Evolutionary conservation across 2,797 vertebrate genomes (phyloP).

Genomic region (Neosalanx taihuensis): DNA sequence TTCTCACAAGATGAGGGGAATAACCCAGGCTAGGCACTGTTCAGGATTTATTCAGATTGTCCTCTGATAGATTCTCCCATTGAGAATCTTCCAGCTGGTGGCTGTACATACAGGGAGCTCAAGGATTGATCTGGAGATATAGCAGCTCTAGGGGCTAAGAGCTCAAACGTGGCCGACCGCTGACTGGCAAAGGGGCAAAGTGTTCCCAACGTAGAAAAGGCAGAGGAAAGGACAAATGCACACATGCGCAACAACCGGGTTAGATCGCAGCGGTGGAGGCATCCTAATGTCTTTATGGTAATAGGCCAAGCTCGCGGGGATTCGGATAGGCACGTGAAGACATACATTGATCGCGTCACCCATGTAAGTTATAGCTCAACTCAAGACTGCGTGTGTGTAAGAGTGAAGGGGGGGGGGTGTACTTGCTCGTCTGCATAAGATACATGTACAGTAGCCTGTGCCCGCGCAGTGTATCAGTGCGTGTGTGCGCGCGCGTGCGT

Average conservation of each 20-base stretch:
- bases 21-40: background rate
- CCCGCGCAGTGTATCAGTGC: background rate
- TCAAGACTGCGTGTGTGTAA: background rate
- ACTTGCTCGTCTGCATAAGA: background rate
- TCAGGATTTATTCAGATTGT: background rate
- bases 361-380: constrained; percentile 4
- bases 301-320: background rate
- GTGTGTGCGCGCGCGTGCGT: background rate
- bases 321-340: background rate
- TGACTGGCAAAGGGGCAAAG: background rate
- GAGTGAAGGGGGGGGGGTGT: background rate
- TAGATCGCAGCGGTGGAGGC: background rate
- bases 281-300: background rate
- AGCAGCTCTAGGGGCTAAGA: constrained; percentile 8
- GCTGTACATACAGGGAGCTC: background rate
- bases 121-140: constrained; percentile 10
- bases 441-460: constrained; percentile 7
- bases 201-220: background rate
- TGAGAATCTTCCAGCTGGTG: background rate
- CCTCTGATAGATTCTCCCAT: constrained; percentile 3
- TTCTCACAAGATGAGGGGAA: background rate
- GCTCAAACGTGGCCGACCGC: background rate
- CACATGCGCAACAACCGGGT: constrained; percentile 15
- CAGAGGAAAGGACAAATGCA: background rate
- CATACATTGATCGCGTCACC: constrained; percentile 7